phyloP scores from a whole-genome alignment of 2,113 vertebrate genomes.

The Oreochromis tanganicae region DNA sequence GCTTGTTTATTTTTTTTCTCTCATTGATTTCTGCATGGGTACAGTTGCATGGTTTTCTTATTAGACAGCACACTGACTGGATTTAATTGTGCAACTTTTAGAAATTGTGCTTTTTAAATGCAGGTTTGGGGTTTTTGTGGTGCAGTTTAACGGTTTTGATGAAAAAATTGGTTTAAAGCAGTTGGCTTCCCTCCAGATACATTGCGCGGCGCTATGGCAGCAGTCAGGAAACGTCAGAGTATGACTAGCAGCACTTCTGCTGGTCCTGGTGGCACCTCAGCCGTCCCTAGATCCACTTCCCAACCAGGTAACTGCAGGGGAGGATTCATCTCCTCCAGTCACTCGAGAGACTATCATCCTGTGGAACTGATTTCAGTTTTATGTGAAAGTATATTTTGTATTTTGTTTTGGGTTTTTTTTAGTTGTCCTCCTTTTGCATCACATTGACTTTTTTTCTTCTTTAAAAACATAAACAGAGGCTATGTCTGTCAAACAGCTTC shows the following conservation, averaged over 20 bases:
- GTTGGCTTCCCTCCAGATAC: slow-evolving; percentile 75
- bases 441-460: not conserved
- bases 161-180: slow-evolving; percentile 3
- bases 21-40: slow-evolving; percentile 15
- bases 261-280: not conserved
- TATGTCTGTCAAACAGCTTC: not conserved
- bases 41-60: not conserved
- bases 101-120: not conserved
- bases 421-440: not conserved
- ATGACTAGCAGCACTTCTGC: slow-evolving; percentile 45
- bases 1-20: not conserved
- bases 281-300: slow-evolving; percentile 83
- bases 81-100: not conserved
- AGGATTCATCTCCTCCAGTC: not conserved
- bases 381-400: not conserved
- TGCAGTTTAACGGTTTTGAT: not conserved
- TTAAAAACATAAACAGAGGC: not conserved
- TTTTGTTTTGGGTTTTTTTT: not conserved
- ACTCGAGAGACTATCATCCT: not conserved
- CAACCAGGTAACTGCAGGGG: slow-evolving; percentile 81
- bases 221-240: slow-evolving; percentile 71
- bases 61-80: not conserved
- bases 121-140: not conserved
- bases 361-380: not conserved
- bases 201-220: slow-evolving; percentile 75